Conservation (phyloP, 2,113 vertebrate genomes). For the Callospermophilus lateralis region DNA sequence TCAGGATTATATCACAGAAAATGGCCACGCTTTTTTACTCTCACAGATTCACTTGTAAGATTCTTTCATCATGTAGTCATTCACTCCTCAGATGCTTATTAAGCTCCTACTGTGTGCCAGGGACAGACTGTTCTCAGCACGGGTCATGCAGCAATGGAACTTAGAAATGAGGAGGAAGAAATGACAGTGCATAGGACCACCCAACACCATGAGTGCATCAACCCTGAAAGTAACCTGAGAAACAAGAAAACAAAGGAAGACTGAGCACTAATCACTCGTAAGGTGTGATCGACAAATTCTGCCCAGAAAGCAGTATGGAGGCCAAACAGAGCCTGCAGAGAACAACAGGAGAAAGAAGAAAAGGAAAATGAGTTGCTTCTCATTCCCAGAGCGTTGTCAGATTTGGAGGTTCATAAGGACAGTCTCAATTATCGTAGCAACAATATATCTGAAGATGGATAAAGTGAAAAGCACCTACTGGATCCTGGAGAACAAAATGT, state of each 20-base stretch:
- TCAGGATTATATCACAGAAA: background rate
- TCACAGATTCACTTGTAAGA: background rate
- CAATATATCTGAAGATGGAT: background rate
- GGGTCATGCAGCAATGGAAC: too few species aligned
- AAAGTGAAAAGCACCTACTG: background rate
- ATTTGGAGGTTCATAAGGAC: background rate
- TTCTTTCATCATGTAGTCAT: background rate
- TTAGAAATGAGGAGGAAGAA: background rate
- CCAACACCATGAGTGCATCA: background rate
- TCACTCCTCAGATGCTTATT: background rate
- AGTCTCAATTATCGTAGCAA: background rate
- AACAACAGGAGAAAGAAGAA: background rate
- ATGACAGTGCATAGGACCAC: background rate
- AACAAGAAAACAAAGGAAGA: background rate
- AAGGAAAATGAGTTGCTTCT: background rate
- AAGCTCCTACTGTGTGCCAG: background rate
- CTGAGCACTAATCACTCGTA: background rate
- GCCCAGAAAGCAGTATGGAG: background rate
- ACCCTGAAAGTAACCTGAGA: background rate
- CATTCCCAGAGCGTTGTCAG: background rate
- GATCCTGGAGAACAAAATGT: background rate
- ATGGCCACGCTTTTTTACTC: background rate
- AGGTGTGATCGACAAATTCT: background rate
- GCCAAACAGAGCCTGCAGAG: background rate
- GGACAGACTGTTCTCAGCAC: background rate